These are phyloP conservation scores for Morus bassanus DNA, from an alignment of 2,797 vertebrate species.

Conservation along the genomic window DNA sequence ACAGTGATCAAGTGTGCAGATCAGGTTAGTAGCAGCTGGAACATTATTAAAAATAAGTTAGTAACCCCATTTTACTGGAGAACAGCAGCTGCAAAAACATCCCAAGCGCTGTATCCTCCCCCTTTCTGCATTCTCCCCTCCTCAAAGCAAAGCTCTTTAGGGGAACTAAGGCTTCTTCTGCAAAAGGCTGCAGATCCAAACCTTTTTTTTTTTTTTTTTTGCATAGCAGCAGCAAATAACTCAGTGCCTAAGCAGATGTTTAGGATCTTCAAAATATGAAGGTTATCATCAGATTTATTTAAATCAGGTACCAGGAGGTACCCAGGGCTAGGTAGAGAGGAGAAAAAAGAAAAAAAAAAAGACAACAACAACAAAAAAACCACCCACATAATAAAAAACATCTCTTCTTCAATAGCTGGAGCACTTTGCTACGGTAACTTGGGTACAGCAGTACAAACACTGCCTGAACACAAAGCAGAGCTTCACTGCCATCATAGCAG, in stretches of 20 bases:
- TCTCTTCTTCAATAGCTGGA: neutral
- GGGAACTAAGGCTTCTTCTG: neutral
- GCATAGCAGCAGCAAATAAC: neutral
- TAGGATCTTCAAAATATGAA: neutral
- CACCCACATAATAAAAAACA: neutral
- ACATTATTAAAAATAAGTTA: neutral
- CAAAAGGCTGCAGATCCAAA: neutral
- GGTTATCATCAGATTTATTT: neutral
- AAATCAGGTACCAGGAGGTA: neutral
- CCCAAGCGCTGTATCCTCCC: neutral
- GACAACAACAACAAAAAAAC: no score
- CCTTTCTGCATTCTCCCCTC: neutral
- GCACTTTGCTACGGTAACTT: neutral
- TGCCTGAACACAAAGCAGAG: rapidly evolving
- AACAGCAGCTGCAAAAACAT: neutral
- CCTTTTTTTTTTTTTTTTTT: neutral
- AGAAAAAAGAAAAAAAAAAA: neutral
- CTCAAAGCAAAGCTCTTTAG: neutral
- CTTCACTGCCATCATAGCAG: neutral
- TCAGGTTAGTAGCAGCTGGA: neutral
- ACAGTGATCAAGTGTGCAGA: neutral
- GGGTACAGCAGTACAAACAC: neutral
- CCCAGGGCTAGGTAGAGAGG: neutral
- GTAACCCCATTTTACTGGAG: neutral
- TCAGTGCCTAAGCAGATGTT: neutral